Evolutionary conservation across 2,888 invertebrate species (phyloP).

Genomic region (Papilio protenor): DNA sequence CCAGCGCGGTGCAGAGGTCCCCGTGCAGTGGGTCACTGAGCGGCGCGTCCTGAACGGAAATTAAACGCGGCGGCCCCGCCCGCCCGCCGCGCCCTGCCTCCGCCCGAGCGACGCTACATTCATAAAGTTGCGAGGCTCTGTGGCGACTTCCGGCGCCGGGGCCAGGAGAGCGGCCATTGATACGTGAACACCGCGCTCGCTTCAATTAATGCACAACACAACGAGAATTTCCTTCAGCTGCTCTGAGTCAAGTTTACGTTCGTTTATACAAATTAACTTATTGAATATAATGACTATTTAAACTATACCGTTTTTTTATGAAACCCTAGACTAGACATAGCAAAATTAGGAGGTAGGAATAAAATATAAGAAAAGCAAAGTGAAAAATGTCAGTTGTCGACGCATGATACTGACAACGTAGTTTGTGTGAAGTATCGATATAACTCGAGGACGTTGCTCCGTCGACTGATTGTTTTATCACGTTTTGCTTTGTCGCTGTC

Average conservation of each 20-base stretch:
- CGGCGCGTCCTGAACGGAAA: slow-evolving; percentile 30
- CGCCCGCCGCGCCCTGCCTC: slow-evolving; percentile 6
- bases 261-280: background rate
- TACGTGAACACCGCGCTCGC: background rate
- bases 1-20: background rate
- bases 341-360: background rate
- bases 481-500: background rate
- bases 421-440: background rate
- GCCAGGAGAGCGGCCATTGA: background rate
- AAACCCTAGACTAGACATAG: too few species aligned
- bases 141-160: slow-evolving; percentile 1
- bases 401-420: background rate
- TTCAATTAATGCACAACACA: background rate
- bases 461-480: background rate
- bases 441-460: background rate
- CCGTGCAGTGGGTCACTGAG: background rate
- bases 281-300: too few species aligned
- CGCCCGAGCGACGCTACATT: slow-evolving; percentile 15
- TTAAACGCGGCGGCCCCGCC: background rate
- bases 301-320: too few species aligned
- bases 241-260: background rate
- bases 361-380: background rate
- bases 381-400: background rate
- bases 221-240: background rate
- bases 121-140: slow-evolving; percentile 25